A percentile compares a stretch with the other conserved stretches of the same genome.
These are phyloP conservation scores for Takifugu rubripes DNA, from an alignment of 2,797 vertebrate genomes.

Conservation along the genomic window DNA sequence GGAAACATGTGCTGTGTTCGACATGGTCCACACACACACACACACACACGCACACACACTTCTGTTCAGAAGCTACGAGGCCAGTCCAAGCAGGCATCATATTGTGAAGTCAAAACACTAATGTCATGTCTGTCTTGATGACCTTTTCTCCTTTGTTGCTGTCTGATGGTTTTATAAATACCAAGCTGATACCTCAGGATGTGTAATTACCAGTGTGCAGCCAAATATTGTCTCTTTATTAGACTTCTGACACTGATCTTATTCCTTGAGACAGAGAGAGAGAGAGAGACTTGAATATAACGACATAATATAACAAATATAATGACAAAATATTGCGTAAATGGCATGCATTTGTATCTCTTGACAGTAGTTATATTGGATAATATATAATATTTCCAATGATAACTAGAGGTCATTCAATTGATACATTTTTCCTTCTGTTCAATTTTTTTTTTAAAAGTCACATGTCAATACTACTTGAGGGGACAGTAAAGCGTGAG, in stretches of 20 bases:
- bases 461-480: slow-evolving; percentile 11
- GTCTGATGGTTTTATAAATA: slow-evolving; percentile 70
- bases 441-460: too few species aligned
- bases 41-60: neutral
- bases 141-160: slow-evolving; percentile 73
- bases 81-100: neutral
- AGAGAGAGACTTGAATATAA: too few species aligned
- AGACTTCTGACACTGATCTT: slow-evolving; percentile 70
- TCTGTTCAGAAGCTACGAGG: neutral
- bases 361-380: slow-evolving; percentile 34
- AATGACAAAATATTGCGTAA: slow-evolving; percentile 19
- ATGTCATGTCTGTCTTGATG: slow-evolving; percentile 59
- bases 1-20: too few species aligned
- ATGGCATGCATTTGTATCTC: slow-evolving; percentile 23
- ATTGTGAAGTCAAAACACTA: slow-evolving; percentile 60
- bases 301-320: neutral
- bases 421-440: too few species aligned
- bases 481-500: too few species aligned
- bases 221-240: slow-evolving; percentile 70
- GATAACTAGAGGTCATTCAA: too few species aligned
- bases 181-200: slow-evolving; percentile 63
- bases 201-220: slow-evolving; percentile 72
- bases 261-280: slow-evolving; percentile 1
- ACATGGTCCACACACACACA: neutral
- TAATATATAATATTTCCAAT: slow-evolving; percentile 19